phyloP scores from a whole-genome alignment of 2,797 vertebrate genomes.

The Leptatherina wallacei region DNA sequence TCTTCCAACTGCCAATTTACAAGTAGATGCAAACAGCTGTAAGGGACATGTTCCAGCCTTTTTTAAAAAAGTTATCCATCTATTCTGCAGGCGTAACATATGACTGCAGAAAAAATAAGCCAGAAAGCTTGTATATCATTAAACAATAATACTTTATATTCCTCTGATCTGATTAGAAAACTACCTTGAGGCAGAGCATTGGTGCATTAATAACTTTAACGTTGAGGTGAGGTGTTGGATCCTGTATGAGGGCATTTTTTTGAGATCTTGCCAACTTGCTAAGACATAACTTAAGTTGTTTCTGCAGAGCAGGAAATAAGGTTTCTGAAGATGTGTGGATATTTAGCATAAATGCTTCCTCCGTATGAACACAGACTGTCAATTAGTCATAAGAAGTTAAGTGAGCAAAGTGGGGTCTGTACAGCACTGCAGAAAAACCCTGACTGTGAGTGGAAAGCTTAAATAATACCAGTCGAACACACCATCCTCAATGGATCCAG shows the following conservation, averaged over 20 bases:
- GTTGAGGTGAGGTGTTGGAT: background rate
- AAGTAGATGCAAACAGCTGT: background rate
- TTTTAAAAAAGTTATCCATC: background rate
- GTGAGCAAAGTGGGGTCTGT: conserved; percentile 42
- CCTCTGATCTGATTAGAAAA: background rate
- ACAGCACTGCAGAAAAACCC: conserved; percentile 33
- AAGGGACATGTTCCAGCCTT: background rate
- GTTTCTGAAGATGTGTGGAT: background rate
- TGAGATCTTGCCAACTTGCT: background rate
- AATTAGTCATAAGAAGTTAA: conserved; percentile 18
- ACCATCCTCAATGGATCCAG: conserved; percentile 80
- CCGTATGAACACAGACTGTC: no score
- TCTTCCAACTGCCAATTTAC: background rate
- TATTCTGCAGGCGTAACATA: background rate
- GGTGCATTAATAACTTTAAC: background rate
- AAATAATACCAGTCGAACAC: conserved; percentile 72
- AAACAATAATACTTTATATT: background rate
- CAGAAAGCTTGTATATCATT: background rate
- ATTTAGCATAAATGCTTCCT: background rate
- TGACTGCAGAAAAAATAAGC: background rate
- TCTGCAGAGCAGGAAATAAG: background rate
- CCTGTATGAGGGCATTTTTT: background rate
- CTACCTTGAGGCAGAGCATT: background rate
- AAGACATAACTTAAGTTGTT: background rate
- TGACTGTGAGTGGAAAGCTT: conserved; percentile 31